A percentile compares a stretch with the other conserved stretches of the same genome.
These are phyloP conservation scores for Oncorhynchus kisutch DNA, from an alignment of 2,113 vertebrate species.

Conservation along the genomic window DNA sequence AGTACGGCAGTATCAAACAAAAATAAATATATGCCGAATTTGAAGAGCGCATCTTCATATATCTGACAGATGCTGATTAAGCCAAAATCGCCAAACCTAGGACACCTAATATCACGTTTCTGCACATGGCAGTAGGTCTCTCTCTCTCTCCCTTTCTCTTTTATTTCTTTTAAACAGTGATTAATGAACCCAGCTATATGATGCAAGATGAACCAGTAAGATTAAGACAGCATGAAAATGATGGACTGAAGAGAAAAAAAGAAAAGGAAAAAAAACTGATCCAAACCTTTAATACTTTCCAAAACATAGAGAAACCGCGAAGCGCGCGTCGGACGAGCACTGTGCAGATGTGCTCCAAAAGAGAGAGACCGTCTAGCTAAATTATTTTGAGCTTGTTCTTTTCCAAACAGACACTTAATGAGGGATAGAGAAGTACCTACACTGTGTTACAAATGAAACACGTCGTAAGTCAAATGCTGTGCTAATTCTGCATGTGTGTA, in stretches of 20 bases:
- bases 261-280: conserved; percentile 26
- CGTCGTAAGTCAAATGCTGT: conserved; percentile 45
- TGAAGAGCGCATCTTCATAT: conserved; percentile 51
- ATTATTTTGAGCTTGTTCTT: conserved; percentile 56
- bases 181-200: conserved; percentile 47
- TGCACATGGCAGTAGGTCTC: conserved; percentile 20
- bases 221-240: conserved; percentile 58
- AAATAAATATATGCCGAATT: conserved; percentile 38
- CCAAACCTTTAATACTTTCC: conserved; percentile 66
- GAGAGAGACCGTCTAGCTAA: conserved; percentile 31
- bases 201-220: conserved; percentile 54
- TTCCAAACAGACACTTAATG: conserved; percentile 63
- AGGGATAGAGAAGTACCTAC: conserved; percentile 30
- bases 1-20: conserved; percentile 35
- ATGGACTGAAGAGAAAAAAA: conserved; percentile 39
- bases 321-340: background rate
- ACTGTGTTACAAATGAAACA: conserved; percentile 66
- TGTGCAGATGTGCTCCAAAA: conserved; percentile 41
- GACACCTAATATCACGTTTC: conserved; percentile 41
- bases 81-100: conserved; percentile 31
- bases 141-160: background rate
- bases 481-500: background rate
- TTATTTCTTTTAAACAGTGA: conserved; percentile 41
- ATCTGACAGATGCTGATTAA: conserved; percentile 53
- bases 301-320: conserved; percentile 54